These are phyloP conservation scores for Mobula hypostoma DNA, from an alignment of 2,113 vertebrate species.

Conservation along the genomic window DNA sequence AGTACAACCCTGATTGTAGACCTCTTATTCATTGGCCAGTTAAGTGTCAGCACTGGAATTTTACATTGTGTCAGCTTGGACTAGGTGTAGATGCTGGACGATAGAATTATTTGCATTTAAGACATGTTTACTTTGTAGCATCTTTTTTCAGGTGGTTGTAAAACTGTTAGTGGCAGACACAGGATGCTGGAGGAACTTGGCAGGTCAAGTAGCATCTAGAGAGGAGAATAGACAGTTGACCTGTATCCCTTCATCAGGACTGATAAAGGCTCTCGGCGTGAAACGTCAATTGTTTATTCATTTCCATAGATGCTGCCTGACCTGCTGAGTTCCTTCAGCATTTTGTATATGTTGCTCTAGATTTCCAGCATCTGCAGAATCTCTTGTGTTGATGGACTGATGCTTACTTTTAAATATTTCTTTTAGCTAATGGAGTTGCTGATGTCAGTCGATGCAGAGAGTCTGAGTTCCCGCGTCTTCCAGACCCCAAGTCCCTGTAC, in stretches of 20 bases:
- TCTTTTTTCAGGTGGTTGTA: neutral
- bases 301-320: no score
- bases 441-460: slow-evolving; percentile 41
- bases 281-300: no score
- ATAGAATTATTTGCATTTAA: neutral
- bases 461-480: slow-evolving; percentile 39
- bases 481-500: slow-evolving; percentile 36
- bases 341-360: no score
- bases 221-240: no score
- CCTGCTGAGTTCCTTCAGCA: no score
- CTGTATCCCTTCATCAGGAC: no score
- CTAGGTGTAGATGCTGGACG: neutral
- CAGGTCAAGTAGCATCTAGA: no score
- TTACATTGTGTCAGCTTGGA: neutral
- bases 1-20: neutral
- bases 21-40: neutral
- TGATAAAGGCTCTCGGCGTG: no score
- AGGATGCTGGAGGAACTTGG: no score
- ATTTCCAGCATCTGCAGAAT: no score
- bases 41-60: neutral
- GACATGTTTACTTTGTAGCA: neutral
- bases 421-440: slow-evolving; percentile 50
- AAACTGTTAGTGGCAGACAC: no score
- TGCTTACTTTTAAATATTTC: slow-evolving; percentile 23
- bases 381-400: neutral